Evolutionary conservation across 2,888 invertebrate genomes (phyloP).

Genomic region (Toxonevra muliebris): DNA sequence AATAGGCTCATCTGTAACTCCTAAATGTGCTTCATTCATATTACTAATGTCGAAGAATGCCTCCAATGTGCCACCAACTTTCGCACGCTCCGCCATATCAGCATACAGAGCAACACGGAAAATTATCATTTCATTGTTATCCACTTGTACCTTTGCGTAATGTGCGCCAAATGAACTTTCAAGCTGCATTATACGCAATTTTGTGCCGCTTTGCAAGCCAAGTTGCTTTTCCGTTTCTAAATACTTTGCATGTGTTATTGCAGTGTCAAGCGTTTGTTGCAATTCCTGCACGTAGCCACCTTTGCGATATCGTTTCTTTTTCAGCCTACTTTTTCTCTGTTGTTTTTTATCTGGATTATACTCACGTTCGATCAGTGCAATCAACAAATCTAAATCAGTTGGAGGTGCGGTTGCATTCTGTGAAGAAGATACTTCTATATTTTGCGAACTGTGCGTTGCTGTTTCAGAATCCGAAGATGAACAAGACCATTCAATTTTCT

Average conservation of each 20-base stretch:
- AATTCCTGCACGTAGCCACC: slow-evolving; percentile 37
- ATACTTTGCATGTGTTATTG: slow-evolving; percentile 36
- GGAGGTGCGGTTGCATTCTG: slow-evolving; percentile 23
- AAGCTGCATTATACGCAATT: slow-evolving; percentile 29
- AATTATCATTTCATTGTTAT: neutral
- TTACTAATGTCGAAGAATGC: slow-evolving; percentile 37
- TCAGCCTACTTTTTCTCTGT: neutral
- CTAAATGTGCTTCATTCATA: slow-evolving; percentile 23
- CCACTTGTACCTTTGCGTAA: slow-evolving; percentile 36
- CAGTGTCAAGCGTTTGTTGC: slow-evolving; percentile 25
- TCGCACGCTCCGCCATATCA: slow-evolving; percentile 28
- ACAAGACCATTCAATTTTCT: no score
- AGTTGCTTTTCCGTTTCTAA: slow-evolving; percentile 40
- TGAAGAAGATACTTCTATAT: slow-evolving; percentile 1
- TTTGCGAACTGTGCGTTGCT: no score
- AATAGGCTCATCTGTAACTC: slow-evolving; percentile 19
- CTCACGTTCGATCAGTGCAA: slow-evolving; percentile 40
- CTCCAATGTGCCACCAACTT: slow-evolving; percentile 37
- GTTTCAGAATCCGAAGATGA: no score
- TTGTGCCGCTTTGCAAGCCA: slow-evolving; percentile 34
- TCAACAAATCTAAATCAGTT: slow-evolving; percentile 40
- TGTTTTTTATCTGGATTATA: neutral
- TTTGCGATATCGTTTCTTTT: slow-evolving; percentile 15
- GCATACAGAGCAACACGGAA: slow-evolving; percentile 32
- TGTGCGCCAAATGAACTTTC: slow-evolving; percentile 36